A percentile compares a stretch with the other conserved stretches of the same genome.
Evolutionary conservation across 2,888 invertebrate genomes (phyloP).

Genomic region (Thecophora atra): DNA sequence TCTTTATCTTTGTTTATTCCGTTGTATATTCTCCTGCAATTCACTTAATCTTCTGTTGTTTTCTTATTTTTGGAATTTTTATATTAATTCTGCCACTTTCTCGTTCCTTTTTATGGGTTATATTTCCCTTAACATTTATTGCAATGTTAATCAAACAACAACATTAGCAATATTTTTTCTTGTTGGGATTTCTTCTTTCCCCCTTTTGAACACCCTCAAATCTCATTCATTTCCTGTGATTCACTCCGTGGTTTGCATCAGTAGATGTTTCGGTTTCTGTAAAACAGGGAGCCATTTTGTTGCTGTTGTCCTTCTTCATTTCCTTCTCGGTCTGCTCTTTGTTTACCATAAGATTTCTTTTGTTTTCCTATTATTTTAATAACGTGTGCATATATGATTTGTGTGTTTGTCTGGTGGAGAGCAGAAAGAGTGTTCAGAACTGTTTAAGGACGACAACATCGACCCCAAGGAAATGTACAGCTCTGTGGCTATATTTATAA

Average conservation of each 20-base stretch:
- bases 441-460: background rate
- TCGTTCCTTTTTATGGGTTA: background rate
- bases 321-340: background rate
- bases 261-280: conserved; percentile 16
- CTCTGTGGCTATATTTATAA: background rate
- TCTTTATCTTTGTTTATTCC: background rate
- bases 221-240: background rate
- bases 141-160: background rate
- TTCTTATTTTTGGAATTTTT: background rate
- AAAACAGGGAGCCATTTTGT: background rate
- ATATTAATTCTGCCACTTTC: background rate
- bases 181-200: background rate
- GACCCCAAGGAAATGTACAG: background rate
- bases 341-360: conserved; percentile 3
- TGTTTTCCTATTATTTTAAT: conserved; percentile 22
- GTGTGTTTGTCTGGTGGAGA: conserved; percentile 38
- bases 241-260: too few relatives aligned
- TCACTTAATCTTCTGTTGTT: background rate
- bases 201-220: background rate
- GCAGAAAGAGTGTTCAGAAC: conserved; percentile 21
- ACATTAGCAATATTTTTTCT: background rate
- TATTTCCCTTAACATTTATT: conserved; percentile 5
- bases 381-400: conserved; percentile 39
- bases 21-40: background rate
- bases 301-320: background rate